These are phyloP conservation scores for Lophura swinhoii DNA, from an alignment of 2,797 vertebrate species.

Conservation along the genomic window DNA sequence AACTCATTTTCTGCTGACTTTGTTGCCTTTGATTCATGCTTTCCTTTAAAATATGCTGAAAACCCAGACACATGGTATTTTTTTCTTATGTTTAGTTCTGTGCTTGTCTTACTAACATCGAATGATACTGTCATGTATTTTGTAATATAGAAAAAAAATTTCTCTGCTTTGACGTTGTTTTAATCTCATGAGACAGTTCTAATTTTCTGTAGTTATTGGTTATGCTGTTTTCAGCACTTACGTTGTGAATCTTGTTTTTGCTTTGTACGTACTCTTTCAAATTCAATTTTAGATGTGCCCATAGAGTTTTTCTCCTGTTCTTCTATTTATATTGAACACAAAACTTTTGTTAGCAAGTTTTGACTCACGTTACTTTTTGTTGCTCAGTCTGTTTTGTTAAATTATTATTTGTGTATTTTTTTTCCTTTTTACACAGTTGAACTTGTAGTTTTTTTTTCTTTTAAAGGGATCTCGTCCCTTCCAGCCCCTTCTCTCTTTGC, in stretches of 20 bases:
- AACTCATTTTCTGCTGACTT: not conserved
- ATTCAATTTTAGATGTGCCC: not conserved
- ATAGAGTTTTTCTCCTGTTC: not conserved
- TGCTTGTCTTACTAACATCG: not conserved
- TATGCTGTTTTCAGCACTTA: not conserved
- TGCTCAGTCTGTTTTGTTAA: not conserved
- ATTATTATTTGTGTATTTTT: not conserved
- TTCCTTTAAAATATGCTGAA: not conserved
- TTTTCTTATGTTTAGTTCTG: not conserved
- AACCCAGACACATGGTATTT: not conserved
- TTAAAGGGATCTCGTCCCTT: not conserved
- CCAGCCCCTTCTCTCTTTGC: not conserved
- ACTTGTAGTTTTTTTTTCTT: not conserved
- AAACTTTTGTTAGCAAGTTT: not conserved
- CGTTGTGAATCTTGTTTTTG: not conserved
- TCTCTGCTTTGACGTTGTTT: not conserved
- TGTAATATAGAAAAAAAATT: not conserved
- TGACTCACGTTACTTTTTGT: not conserved
- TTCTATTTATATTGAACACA: not conserved
- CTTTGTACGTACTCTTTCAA: not conserved
- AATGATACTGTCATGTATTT: not conserved
- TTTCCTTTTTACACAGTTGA: not conserved
- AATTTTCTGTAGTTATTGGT: not conserved
- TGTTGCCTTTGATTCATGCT: not conserved
- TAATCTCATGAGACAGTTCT: not conserved